Evolutionary conservation across 2,113 vertebrate genomes (phyloP), one percentile per base, ranked within the genome.

Genomic region (Lepus timidus): DNA sequence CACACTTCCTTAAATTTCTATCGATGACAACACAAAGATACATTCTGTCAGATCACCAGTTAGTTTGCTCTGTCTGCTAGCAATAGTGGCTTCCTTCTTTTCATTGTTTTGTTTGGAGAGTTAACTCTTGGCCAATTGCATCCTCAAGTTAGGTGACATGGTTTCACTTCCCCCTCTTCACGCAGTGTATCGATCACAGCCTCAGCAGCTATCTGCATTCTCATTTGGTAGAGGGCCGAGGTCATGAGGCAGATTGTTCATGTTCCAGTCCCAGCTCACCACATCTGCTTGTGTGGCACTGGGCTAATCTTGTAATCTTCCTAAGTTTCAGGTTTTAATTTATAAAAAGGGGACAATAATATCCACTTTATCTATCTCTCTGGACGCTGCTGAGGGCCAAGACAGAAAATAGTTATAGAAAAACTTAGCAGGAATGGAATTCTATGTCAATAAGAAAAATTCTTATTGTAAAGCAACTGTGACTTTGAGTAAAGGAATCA

Each of bases 361-460:
- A 13, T 82, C n/a, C 67, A 9, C 5, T 93, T 20, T 79, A 14
- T 31, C 44, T 22, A 68, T 55, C 33, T 13, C 58, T 90, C 27
- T 68, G 76, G 49, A 81, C 14, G 55, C 67, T 33, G 25, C 33
- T 52, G 25, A 90, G 44, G 20, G 88, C 62, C 27, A 83, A 73
- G 81, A 52, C 3, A 76, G 71, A 20, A 0, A n/a, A 39, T 16
- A 31, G 44, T 83, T 96, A 51, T 78, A 67, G 76, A 73, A 82
- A 81, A 91, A 62, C 6, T 61, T 81, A 61, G 31, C 16, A 36
- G 29, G 29, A 89, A 25, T 16, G 62, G 70, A 79, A 51, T 87
- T 96, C 82, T 85, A 14, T 95, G 88, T n/a, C 71, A n/a, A 33
- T 49, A 44, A 78, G 62, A 82, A 85, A 90, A 39, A 81, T 73